phyloP scores from a whole-genome alignment of 2,888 invertebrate genomes.

The Ornithoptera alexandrae region DNA sequence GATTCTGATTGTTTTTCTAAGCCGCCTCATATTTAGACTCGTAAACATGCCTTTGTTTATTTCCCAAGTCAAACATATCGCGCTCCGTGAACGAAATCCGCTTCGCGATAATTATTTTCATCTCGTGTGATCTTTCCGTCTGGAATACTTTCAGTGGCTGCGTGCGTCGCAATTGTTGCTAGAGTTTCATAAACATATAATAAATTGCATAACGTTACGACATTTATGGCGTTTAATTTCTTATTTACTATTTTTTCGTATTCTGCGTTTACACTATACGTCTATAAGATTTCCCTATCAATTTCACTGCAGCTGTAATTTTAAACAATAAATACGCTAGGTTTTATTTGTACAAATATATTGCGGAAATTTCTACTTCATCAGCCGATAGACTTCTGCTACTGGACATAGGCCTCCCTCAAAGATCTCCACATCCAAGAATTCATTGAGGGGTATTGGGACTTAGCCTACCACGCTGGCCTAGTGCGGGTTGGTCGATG shows the following conservation, averaged over 20 bases:
- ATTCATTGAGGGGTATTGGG: too few relatives aligned
- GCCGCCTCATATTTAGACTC: slow-evolving; percentile 38
- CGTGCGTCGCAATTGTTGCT: not conserved
- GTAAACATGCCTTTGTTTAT: slow-evolving; percentile 37
- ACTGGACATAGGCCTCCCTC: too few relatives aligned
- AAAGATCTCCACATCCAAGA: too few relatives aligned
- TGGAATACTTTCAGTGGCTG: not conserved
- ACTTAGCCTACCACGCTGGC: too few relatives aligned
- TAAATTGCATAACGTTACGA: slow-evolving; percentile 9
- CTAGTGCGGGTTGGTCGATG: too few relatives aligned
- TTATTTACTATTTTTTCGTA: not conserved
- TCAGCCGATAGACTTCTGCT: too few relatives aligned
- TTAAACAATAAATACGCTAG: too few relatives aligned
- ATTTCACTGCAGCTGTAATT: too few relatives aligned
- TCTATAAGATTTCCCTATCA: not conserved
- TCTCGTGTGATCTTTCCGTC: slow-evolving; percentile 1
- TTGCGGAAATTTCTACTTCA: too few relatives aligned
- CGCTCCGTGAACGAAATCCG: slow-evolving; percentile 29
- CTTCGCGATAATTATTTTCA: slow-evolving; percentile 12
- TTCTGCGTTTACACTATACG: not conserved
- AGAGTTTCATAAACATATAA: slow-evolving; percentile 3
- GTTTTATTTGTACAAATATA: too few relatives aligned
- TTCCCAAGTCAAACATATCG: slow-evolving; percentile 28
- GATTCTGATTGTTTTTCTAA: slow-evolving; percentile 39
- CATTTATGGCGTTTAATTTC: not conserved